These are phyloP conservation scores for Lithophane leautieri DNA, from an alignment of 2,888 invertebrate genomes.

Conservation along the genomic window DNA sequence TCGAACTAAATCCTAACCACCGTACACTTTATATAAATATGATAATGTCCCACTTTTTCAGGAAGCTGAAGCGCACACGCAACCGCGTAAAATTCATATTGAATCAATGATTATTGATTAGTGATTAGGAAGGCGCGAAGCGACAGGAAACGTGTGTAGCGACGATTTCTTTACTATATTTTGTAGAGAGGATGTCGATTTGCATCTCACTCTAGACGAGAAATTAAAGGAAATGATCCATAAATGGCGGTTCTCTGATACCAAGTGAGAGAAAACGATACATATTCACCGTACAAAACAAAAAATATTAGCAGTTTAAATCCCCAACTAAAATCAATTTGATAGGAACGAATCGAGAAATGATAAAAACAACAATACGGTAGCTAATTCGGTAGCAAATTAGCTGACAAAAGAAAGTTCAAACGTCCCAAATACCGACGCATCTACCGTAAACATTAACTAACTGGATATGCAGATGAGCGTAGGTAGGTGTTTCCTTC, in stretches of 20 bases:
- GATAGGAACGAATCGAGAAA: slow-evolving; percentile 17
- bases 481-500: slow-evolving; percentile 67
- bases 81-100: slow-evolving; percentile 67
- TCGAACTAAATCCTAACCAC: slow-evolving; percentile 57
- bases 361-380: slow-evolving; percentile 29
- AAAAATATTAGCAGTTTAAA: slow-evolving; percentile 5
- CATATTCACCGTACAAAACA: background rate
- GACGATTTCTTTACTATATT: slow-evolving; percentile 40
- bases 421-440: slow-evolving; percentile 76
- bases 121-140: slow-evolving; percentile 62
- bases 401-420: slow-evolving; percentile 68
- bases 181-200: slow-evolving; percentile 25
- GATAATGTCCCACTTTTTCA: slow-evolving; percentile 85
- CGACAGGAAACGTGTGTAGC: slow-evolving; percentile 61
- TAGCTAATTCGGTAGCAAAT: slow-evolving; percentile 58
- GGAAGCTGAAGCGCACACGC: slow-evolving; percentile 81
- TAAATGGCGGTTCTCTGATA: slow-evolving; percentile 14
- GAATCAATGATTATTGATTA: slow-evolving; percentile 76
- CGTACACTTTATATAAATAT: slow-evolving; percentile 80
- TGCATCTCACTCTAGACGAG: slow-evolving; percentile 13
- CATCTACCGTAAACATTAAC: slow-evolving; percentile 74
- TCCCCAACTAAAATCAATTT: slow-evolving; percentile 6
- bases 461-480: slow-evolving; percentile 76
- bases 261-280: background rate
- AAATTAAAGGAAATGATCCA: slow-evolving; percentile 35